Base-by-base conservation (phyloP, 2,113 vertebrate genomes). In the Aegypius monachus region DNA sequence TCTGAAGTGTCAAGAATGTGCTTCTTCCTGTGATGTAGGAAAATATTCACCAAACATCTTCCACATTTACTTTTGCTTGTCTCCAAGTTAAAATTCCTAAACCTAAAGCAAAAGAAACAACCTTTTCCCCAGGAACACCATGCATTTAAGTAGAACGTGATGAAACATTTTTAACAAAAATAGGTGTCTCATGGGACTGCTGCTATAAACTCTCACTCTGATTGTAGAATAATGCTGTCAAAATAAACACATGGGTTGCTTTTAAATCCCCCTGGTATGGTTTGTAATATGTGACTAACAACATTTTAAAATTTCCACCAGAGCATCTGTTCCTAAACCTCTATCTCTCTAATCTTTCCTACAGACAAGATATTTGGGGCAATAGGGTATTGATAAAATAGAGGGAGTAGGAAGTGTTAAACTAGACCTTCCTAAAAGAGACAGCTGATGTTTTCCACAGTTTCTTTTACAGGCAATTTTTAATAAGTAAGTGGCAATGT, bases 391-490 rank as follows among this genome's bases (percentile, higher is more conserved):
- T 66, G 27, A 68, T 42, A 50, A 68, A 90, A 75, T 19, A 81
- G 29, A 71, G 6, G 18, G 10, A 59, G 42, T 31, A 59, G 10
- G 16, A 82, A 61, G 21, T n/a, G 19, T 71, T 77, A 74, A 79
- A 81, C 5, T 27, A 85, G 36, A 81, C 9, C 6, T 94, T 83
- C 55, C 7, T 63, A 23, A 59, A 65, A 65, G n/a, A 93, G 11
- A 27, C 11, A 85, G 43, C 9, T 68, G 43, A 89, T 71, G 4
- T 71, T 80, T 96, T 83, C 50, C 6, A 5, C 26, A 66, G n/a
- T 72, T 91, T 48, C 62, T 81, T 66, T 71, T 81, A 88, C 16
- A 67, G 29, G 12, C 11, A 72, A 63, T 84, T 95, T 94, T 95
- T 79, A 79, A 59, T 62, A 82, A 84, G 36, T 47, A 73, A 71